Percentiles rank a stretch among this genome's conserved stretches.
These are phyloP conservation scores for Cryptocheilus praepositus DNA, from an alignment of 2,888 invertebrate genomes.

Conservation along the genomic window DNA sequence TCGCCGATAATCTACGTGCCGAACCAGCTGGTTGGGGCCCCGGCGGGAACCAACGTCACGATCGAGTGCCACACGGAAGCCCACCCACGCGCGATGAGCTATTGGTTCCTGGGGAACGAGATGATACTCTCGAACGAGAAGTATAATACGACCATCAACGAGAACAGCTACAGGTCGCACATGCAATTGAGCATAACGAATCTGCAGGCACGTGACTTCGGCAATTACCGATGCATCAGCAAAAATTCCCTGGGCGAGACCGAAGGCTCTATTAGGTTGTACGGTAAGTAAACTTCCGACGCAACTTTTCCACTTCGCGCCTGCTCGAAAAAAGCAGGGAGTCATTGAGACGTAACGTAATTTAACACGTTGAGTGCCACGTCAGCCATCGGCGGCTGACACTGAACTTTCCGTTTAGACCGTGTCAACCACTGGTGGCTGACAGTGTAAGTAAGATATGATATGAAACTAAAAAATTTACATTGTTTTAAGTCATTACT, in stretches of 20 bases:
- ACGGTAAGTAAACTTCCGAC: conserved; percentile 80
- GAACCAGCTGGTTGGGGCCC: conserved; percentile 94
- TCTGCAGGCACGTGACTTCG: conserved; percentile 89
- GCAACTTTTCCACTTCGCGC: not conserved
- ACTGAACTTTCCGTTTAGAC: too few species aligned
- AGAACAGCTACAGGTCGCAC: conserved; percentile 91
- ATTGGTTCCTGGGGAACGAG: conserved; percentile 93
- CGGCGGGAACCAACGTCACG: conserved; percentile 92
- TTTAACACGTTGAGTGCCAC: too few species aligned
- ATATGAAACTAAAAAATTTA: too few species aligned
- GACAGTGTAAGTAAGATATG: too few species aligned
- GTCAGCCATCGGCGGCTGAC: too few species aligned
- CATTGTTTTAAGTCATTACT: too few species aligned
- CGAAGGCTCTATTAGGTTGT: conserved; percentile 92
- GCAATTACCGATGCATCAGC: conserved; percentile 93
- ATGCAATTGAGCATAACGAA: conserved; percentile 92
- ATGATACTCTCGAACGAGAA: conserved; percentile 94
- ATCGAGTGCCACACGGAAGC: conserved; percentile 96
- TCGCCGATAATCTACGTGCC: conserved; percentile 97
- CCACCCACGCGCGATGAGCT: conserved; percentile 92
- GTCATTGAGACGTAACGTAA: too few species aligned
- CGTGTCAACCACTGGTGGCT: too few species aligned
- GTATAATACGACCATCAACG: conserved; percentile 88
- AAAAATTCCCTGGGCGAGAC: conserved; percentile 96
- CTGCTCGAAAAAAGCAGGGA: too few species aligned